These are phyloP conservation scores for Rafetus swinhoei DNA, from an alignment of 2,113 vertebrate species.

Conservation along the genomic window DNA sequence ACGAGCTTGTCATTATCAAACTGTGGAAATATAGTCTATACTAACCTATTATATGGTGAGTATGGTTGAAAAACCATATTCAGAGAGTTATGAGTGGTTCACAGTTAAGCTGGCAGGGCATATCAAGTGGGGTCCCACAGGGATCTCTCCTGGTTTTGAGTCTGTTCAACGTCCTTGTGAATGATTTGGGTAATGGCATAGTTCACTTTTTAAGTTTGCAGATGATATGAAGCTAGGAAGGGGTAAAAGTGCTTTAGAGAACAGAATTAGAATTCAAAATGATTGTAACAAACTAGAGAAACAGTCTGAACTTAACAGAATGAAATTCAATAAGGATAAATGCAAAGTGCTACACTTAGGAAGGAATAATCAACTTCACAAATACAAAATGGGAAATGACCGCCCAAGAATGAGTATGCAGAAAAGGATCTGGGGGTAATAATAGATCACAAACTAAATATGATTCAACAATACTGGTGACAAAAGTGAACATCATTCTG, in stretches of 20 bases:
- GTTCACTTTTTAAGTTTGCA: background rate
- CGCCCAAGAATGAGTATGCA: background rate
- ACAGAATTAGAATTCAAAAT: background rate
- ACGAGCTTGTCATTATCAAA: background rate
- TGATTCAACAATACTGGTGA: background rate
- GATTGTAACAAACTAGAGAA: background rate
- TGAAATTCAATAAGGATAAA: background rate
- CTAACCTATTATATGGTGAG: background rate
- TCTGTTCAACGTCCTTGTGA: background rate
- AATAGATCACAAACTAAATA: background rate
- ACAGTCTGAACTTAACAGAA: background rate
- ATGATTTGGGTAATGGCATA: background rate
- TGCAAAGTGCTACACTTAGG: background rate
- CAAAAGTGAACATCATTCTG: background rate
- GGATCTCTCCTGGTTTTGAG: background rate
- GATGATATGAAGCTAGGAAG: background rate
- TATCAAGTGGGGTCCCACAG: background rate
- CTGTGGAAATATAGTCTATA: background rate
- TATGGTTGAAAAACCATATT: background rate
- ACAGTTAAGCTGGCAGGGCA: background rate
- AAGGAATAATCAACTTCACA: background rate
- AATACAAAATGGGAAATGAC: background rate
- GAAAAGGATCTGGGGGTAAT: background rate
- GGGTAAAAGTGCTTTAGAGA: background rate
- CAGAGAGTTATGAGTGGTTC: background rate